phyloP scores from a whole-genome alignment of 2,113 vertebrate species.

The Phylloscopus whistleri region DNA sequence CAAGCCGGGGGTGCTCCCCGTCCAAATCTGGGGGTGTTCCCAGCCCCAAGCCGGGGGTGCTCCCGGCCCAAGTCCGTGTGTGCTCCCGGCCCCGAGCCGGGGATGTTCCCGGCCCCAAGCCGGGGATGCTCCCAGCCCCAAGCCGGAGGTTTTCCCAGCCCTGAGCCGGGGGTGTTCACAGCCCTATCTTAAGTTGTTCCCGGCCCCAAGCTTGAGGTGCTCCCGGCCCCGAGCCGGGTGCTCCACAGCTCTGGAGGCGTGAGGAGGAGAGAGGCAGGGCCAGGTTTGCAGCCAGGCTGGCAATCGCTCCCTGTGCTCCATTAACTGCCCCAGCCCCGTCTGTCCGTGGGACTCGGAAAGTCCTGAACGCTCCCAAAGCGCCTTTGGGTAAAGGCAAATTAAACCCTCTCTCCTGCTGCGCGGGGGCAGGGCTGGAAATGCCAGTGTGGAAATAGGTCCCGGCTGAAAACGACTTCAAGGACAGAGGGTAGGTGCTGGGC shows the following conservation, averaged over 20 bases:
- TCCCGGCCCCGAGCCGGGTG: rapidly evolving
- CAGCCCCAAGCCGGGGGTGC: too few species aligned
- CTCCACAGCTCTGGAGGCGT: background rate
- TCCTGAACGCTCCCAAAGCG: background rate
- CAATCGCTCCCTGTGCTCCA: background rate
- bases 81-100: too few species aligned
- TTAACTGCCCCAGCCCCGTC: background rate
- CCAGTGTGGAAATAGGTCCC: background rate
- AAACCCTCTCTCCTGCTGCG: background rate
- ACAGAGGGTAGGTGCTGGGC: background rate
- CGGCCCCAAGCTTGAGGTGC: rapidly evolving
- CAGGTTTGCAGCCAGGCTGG: rapidly evolving
- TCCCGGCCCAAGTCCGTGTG: too few species aligned
- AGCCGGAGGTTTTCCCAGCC: too few species aligned
- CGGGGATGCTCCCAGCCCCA: too few species aligned
- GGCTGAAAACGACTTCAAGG: background rate
- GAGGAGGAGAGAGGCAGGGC: background rate
- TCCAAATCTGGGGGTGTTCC: too few species aligned
- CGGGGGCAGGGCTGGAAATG: background rate
- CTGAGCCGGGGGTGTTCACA: too few species aligned
- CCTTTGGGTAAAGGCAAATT: background rate
- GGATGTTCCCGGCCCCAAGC: too few species aligned
- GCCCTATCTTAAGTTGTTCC: too few species aligned
- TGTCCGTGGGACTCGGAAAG: background rate
- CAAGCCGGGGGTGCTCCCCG: too few species aligned